These are phyloP conservation scores for Hyphantria cunea DNA, from an alignment of 1,140 invertebrate genomes.

Conservation along the genomic window DNA sequence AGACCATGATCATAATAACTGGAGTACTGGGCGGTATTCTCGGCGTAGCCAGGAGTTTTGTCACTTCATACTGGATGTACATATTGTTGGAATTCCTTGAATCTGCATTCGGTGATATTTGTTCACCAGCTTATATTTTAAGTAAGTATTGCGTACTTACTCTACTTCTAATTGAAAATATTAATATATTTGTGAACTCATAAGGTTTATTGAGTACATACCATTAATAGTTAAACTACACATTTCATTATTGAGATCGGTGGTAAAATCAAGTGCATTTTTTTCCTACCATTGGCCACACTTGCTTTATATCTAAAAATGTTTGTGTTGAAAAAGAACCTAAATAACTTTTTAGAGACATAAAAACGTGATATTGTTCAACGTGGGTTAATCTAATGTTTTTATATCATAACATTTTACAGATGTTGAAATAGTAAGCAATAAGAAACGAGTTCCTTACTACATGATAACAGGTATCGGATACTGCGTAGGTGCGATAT, in stretches of 20 bases:
- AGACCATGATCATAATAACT: slow-evolving; percentile 45
- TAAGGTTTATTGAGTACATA: too few relatives aligned
- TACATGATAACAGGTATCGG: slow-evolving; percentile 47
- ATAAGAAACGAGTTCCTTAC: slow-evolving; percentile 50
- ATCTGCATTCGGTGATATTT: slow-evolving; percentile 56
- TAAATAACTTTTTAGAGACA: too few relatives aligned
- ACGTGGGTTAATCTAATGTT: too few relatives aligned
- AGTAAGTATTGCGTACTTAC: slow-evolving; percentile 40
- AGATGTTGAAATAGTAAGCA: slow-evolving; percentile 61
- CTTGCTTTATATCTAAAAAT: too few relatives aligned
- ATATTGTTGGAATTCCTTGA: slow-evolving; percentile 59
- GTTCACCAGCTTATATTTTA: slow-evolving; percentile 57
- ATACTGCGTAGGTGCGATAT: slow-evolving; percentile 43
- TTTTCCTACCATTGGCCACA: too few relatives aligned
- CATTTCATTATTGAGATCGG: too few relatives aligned
- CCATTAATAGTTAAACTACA: too few relatives aligned
- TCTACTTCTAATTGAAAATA: too few relatives aligned
- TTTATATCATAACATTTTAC: slow-evolving; percentile 25
- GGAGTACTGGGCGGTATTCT: slow-evolving; percentile 53
- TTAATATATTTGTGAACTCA: too few relatives aligned
- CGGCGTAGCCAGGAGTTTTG: slow-evolving; percentile 56
- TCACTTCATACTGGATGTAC: slow-evolving; percentile 55
- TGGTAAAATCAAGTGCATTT: too few relatives aligned
- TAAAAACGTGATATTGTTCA: too few relatives aligned
- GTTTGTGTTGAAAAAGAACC: too few relatives aligned